Percentiles rank a stretch among this genome's conserved stretches.
Conservation (phyloP, 1,140 invertebrate genomes). For the Drosophila cardini region DNA sequence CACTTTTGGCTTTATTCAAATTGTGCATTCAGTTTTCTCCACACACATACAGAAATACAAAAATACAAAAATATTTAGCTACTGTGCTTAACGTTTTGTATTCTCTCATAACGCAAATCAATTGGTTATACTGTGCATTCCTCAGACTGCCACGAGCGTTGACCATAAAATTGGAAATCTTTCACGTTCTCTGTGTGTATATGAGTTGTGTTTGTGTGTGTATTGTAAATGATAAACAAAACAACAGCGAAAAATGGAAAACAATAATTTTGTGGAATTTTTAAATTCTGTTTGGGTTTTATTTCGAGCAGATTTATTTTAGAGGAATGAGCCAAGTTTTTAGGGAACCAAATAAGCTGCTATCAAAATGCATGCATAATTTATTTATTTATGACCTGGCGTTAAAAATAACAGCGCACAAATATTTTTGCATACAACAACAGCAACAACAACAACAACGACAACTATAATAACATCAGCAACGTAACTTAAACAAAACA, state of each 20-base stretch:
- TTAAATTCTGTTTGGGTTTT: constrained; percentile 42
- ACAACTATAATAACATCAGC: no score
- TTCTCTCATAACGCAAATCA: constrained; percentile 48
- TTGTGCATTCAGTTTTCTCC: constrained; percentile 2
- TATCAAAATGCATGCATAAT: constrained; percentile 65
- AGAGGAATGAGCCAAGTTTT: constrained; percentile 42
- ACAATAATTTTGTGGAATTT: constrained; percentile 52
- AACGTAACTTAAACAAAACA: constrained; percentile 68
- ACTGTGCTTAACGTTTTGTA: constrained; percentile 27
- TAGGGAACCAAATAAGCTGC: constrained; percentile 1
- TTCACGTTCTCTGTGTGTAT: constrained; percentile 65
- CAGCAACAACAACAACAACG: background rate
- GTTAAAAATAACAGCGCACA: constrained; percentile 65
- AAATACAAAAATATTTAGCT: background rate
- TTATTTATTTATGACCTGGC: constrained; percentile 58
- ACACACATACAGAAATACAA: background rate
- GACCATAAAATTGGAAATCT: constrained; percentile 80
- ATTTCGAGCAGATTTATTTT: constrained; percentile 59
- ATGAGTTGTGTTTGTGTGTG: constrained; percentile 27
- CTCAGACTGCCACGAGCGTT: constrained; percentile 73
- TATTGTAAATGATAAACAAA: constrained; percentile 65
- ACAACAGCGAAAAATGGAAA: constrained; percentile 46
- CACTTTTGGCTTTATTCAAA: constrained; percentile 1
- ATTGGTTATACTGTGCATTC: constrained; percentile 70
- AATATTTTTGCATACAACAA: constrained; percentile 73